phyloP scores from a whole-genome alignment of 2,888 invertebrate species.

The Drosophila atripex region DNA sequence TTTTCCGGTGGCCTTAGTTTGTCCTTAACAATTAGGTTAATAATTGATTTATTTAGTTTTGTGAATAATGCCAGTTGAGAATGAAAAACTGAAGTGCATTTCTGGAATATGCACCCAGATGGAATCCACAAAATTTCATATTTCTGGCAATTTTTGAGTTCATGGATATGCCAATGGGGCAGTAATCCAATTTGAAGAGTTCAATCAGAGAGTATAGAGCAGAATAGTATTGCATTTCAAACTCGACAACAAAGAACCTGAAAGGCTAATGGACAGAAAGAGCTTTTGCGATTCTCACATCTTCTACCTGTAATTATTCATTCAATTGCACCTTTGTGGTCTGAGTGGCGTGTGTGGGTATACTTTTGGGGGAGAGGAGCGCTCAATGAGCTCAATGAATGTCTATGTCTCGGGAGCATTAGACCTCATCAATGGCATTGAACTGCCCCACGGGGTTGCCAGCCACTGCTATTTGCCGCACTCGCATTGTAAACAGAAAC shows the following conservation, averaged over 20 bases:
- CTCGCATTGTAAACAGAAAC: slow-evolving; percentile 25
- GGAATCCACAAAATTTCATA: too few species aligned
- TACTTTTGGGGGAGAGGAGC: neutral
- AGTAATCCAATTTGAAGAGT: neutral
- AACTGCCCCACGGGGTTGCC: slow-evolving; percentile 26
- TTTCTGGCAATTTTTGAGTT: too few species aligned
- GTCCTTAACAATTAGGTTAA: too few species aligned
- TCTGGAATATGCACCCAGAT: too few species aligned
- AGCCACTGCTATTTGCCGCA: neutral
- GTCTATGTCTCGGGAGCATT: slow-evolving; percentile 23
- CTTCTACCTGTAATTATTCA: slow-evolving; percentile 22
- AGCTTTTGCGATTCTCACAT: neutral
- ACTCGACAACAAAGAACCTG: neutral
- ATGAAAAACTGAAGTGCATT: too few species aligned
- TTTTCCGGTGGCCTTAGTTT: too few species aligned
- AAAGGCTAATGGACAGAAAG: neutral
- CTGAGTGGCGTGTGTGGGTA: slow-evolving; percentile 1
- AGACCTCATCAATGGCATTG: slow-evolving; percentile 33
- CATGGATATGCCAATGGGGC: neutral
- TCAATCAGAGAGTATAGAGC: neutral
- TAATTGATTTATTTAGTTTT: too few species aligned
- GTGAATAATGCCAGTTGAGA: too few species aligned
- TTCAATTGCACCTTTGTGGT: slow-evolving; percentile 32
- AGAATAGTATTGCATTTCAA: neutral
- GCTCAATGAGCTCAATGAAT: slow-evolving; percentile 7